phyloP scores from a whole-genome alignment of 1,140 invertebrate genomes.

The Bombus balteatus region DNA sequence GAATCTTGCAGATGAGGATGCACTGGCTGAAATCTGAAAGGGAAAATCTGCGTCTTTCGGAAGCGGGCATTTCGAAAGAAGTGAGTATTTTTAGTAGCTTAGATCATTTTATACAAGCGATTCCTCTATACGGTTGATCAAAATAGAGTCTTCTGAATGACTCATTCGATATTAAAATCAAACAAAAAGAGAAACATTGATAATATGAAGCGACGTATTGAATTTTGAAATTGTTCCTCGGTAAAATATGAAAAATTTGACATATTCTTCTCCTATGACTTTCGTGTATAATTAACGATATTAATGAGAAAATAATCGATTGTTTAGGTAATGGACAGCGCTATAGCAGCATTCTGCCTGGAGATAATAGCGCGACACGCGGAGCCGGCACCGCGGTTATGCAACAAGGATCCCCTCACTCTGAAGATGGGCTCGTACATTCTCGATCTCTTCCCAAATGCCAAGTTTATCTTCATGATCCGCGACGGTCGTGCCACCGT shows the following conservation, averaged over 20 bases:
- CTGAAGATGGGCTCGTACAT: conserved; percentile 96
- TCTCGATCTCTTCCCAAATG: conserved; percentile 90
- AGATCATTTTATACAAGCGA: too few relatives aligned
- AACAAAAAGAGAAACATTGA: too few relatives aligned
- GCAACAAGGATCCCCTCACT: conserved; percentile 99
- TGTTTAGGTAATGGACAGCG: conserved; percentile 92
- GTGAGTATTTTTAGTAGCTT: conserved; percentile 76
- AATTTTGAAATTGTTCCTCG: too few relatives aligned
- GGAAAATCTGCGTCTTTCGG: conserved; percentile 92
- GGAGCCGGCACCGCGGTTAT: conserved; percentile 94
- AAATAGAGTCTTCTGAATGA: neutral
- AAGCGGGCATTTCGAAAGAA: conserved; percentile 96
- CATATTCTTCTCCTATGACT: neutral
- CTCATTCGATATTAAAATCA: too few relatives aligned
- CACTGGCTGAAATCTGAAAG: conserved; percentile 97
- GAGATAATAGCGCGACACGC: conserved; percentile 98
- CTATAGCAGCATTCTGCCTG: conserved; percentile 97
- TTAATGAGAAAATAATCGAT: conserved; percentile 3
- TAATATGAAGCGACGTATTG: too few relatives aligned
- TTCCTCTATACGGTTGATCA: neutral
- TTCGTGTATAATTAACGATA: neutral
- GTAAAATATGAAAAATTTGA: too few relatives aligned
- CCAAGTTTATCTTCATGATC: conserved; percentile 99
- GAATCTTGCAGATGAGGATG: conserved; percentile 94
- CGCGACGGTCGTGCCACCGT: conserved; percentile 98